phyloP scores from a whole-genome alignment of 2,888 invertebrate genomes.

The Allophyes oxyacanthae region DNA sequence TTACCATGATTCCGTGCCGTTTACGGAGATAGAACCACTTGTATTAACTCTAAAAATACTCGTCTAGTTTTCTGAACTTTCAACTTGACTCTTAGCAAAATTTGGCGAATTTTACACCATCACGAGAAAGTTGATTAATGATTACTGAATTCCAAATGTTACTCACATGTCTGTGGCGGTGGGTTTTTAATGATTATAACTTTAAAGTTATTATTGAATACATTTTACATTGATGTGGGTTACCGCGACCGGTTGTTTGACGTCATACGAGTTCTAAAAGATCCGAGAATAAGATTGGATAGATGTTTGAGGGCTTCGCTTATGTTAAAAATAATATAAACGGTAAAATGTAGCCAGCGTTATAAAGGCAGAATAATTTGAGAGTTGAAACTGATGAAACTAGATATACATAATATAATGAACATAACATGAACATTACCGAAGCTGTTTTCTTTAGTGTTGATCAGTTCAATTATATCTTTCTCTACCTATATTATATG shows the following conservation, averaged over 20 bases:
- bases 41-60: background rate
- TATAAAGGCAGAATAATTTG: no score
- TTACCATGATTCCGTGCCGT: conserved; percentile 13
- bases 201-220: conserved; percentile 6
- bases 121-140: background rate
- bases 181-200: background rate
- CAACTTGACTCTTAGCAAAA: background rate
- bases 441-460: no score
- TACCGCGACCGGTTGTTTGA: conserved; percentile 20
- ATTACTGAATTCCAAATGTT: background rate
- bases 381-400: no score
- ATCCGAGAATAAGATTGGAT: conserved; percentile 2
- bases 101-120: background rate
- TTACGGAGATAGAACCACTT: conserved; percentile 1
- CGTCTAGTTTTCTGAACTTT: background rate
- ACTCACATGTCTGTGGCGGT: background rate
- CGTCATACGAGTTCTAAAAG: conserved; percentile 23
- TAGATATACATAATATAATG: no score
- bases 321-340: no score
- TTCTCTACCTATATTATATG: no score
- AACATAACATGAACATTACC: no score
- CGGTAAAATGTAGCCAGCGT: no score
- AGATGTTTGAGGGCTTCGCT: background rate
- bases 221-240: conserved; percentile 13
- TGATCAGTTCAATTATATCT: no score